These are phyloP conservation scores for Drosophila paramelanica DNA, from an alignment of 2,888 invertebrate species.

Conservation along the genomic window DNA sequence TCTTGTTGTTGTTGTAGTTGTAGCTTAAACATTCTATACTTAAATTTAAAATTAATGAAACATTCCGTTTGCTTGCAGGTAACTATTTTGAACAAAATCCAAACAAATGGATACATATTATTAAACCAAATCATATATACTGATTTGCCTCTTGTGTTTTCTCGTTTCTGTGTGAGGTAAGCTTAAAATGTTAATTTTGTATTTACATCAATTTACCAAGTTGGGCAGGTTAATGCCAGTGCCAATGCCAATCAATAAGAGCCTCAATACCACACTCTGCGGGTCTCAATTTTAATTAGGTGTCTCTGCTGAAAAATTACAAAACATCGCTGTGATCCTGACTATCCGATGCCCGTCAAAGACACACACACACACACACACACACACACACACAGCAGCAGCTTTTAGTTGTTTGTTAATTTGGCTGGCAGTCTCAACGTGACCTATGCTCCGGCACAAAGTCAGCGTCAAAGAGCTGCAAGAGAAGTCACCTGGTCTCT, in stretches of 20 bases:
- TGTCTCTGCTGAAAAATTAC: slow-evolving; percentile 15
- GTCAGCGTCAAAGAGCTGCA: slow-evolving; percentile 13
- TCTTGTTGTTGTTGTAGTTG: neutral
- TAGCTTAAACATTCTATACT: neutral
- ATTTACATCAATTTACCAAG: slow-evolving; percentile 10
- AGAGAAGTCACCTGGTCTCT: neutral
- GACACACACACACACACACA: neutral
- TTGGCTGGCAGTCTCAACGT: slow-evolving; percentile 16
- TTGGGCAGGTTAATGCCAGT: slow-evolving; percentile 9
- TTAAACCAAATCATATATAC: neutral
- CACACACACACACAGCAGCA: neutral
- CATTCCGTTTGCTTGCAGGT: slow-evolving; percentile 54
- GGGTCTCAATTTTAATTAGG: slow-evolving; percentile 34
- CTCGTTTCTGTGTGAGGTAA: slow-evolving; percentile 15
- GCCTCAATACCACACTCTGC: slow-evolving; percentile 1
- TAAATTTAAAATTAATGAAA: slow-evolving; percentile 12
- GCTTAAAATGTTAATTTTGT: slow-evolving; percentile 26
- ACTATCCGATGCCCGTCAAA: neutral
- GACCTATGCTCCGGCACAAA: slow-evolving; percentile 11
- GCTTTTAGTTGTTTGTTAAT: slow-evolving; percentile 29
- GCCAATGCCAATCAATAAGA: slow-evolving; percentile 29
- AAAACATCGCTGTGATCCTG: neutral
- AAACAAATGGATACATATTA: neutral
- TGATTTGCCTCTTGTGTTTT: neutral
- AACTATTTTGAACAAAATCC: slow-evolving; percentile 26